Conservation (phyloP, 2,113 vertebrate species). For the Edolisoma coerulescens region DNA sequence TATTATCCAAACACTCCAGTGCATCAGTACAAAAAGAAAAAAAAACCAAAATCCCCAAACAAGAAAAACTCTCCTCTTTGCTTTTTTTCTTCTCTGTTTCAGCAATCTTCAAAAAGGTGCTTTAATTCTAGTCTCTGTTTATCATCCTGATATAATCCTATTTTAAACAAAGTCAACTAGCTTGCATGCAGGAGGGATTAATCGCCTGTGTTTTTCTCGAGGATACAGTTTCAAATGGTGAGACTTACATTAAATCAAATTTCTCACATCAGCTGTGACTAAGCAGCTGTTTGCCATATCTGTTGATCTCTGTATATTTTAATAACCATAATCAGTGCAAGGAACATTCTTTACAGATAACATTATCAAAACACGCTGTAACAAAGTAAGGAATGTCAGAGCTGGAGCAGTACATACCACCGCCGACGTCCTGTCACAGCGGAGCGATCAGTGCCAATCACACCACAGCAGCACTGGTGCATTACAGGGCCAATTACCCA, state of each 20-base stretch:
- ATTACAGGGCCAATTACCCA: slow-evolving; percentile 6
- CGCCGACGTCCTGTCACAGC: neutral
- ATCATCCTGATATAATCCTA: slow-evolving; percentile 40
- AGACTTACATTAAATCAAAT: slow-evolving; percentile 51
- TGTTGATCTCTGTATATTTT: slow-evolving; percentile 44
- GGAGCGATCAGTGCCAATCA: neutral
- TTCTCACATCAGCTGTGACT: slow-evolving; percentile 61
- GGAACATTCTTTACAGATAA: slow-evolving; percentile 52
- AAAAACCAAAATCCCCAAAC: neutral
- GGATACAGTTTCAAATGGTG: slow-evolving; percentile 23
- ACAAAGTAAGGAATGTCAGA: neutral
- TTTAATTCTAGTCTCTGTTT: slow-evolving; percentile 33
- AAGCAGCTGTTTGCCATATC: slow-evolving; percentile 48
- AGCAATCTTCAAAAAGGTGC: slow-evolving; percentile 15
- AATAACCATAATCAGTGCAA: slow-evolving; percentile 39
- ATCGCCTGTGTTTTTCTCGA: slow-evolving; percentile 3
- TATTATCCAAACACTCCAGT: slow-evolving; percentile 56
- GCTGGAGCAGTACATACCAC: neutral
- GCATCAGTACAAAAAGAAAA: neutral
- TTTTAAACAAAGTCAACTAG: slow-evolving; percentile 52
- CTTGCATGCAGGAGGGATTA: slow-evolving; percentile 30
- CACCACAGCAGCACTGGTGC: neutral
- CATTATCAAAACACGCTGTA: slow-evolving; percentile 44
- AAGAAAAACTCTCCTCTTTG: neutral
- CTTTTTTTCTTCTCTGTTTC: neutral